Evolutionary conservation across 2,888 invertebrate species (phyloP), one percentile per base, ranked within the genome.

Genomic region (Callyntrura guangdongensis): DNA sequence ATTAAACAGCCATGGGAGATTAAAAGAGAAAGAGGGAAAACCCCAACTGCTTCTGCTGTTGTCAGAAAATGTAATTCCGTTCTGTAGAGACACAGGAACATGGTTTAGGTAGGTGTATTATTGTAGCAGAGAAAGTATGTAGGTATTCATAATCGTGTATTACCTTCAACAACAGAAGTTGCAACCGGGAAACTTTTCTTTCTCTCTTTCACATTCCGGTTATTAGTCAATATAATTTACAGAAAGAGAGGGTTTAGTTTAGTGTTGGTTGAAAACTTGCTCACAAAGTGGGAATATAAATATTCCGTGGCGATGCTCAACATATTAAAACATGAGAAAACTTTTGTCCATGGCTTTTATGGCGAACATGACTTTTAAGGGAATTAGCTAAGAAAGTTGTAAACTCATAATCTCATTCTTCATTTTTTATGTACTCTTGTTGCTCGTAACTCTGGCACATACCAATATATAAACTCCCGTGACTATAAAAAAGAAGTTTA

Each of bases 281-380:
- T 59, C 11, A 49, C 27, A 56, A 79, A 69, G 36, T 56, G 27
- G 56, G 25, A 27, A 79, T 59, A 59, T 79, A 27, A 79, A 79
- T 79, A 56, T 77, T 47, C 12, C 22, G 20, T 64, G 25, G 6
- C 12, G 12, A 59, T 56, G 79, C 59, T 79, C 79, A 79, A 59
- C 59, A 79, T 17, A 59, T 79, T 56, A 79, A 79, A 27, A 56
- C 36, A 79, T 2, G 36, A 59, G 56, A 25, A 56, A 79, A 56
- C 74, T 79, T 79, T 79, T 79, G 56, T 56, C 56, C 79, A 79
- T 59, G 79, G 14, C 25, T 53, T 77, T 77, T 69, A 14, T 69
- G 47, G 53, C 11, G 25, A 77, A 74, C 22, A 53, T 56, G 56
- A 59, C 12, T 79, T 56, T 79, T 79, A 79, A 27, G 59, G 27